These are phyloP conservation scores for Cyanistes caeruleus DNA, from an alignment of 2,113 vertebrate species.

Conservation along the genomic window DNA sequence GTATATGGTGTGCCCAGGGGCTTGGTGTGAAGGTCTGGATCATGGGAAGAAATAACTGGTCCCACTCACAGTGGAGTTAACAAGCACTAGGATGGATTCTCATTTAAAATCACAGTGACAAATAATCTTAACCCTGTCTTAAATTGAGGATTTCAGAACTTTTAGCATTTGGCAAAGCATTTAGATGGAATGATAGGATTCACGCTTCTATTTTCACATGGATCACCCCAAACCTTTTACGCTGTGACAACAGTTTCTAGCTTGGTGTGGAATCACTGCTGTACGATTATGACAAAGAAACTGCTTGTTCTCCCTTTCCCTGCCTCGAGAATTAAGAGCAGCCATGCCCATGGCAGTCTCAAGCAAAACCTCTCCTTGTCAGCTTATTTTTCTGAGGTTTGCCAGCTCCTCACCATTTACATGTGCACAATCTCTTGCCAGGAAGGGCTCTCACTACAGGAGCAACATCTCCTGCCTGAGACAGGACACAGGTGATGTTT, in stretches of 20 bases:
- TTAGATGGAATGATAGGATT: not conserved
- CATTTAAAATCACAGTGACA: not conserved
- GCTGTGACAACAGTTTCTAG: not conserved
- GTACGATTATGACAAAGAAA: not conserved
- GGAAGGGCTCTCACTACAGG: not conserved
- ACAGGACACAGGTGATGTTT: too few species aligned
- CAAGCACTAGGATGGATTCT: not conserved
- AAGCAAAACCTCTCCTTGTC: not conserved
- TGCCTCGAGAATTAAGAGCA: not conserved
- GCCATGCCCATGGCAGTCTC: not conserved
- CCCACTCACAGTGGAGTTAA: not conserved
- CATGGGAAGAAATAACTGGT: not conserved
- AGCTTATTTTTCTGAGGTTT: not conserved
- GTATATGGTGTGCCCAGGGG: rapidly evolving
- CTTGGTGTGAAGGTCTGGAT: not conserved
- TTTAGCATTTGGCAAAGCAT: not conserved
- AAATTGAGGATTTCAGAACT: not conserved
- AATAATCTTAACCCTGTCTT: not conserved
- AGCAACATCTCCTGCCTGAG: not conserved
- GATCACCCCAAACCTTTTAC: not conserved
- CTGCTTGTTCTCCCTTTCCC: not conserved
- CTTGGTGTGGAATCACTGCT: not conserved
- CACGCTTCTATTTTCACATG: not conserved
- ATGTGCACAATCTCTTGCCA: too few species aligned
- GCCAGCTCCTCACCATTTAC: not conserved